These are phyloP conservation scores for Muraenolepis orangiensis DNA, from an alignment of 2,797 vertebrate species.

Conservation along the genomic window DNA sequence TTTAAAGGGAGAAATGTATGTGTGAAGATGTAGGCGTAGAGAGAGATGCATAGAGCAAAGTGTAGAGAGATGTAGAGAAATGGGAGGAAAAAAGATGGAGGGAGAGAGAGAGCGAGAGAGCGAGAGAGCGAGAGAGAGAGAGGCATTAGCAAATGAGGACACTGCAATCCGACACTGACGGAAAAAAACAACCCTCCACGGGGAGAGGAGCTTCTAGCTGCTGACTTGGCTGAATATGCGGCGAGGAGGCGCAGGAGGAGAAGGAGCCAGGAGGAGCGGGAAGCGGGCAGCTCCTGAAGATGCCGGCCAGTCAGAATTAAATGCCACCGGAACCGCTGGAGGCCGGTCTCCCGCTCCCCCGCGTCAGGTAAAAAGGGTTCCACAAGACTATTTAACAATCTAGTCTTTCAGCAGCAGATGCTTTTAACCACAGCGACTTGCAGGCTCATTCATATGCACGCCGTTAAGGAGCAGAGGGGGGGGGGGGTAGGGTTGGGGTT, in stretches of 20 bases:
- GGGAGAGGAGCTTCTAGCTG: background rate
- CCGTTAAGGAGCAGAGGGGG: conserved; percentile 17
- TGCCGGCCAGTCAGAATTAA: background rate
- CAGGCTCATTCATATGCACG: background rate
- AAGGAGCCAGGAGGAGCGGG: too few relatives aligned
- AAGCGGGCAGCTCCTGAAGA: background rate
- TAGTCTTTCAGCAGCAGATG: background rate
- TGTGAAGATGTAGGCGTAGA: too few relatives aligned
- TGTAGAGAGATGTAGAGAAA: background rate
- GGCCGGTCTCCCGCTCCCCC: background rate
- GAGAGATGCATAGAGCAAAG: background rate
- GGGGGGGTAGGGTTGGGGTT: background rate
- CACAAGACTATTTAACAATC: background rate
- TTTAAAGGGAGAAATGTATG: background rate
- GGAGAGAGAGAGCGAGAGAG: background rate
- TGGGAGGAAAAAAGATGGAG: background rate
- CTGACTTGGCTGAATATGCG: background rate
- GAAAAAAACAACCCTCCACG: conserved; percentile 8
- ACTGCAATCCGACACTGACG: conserved; percentile 42
- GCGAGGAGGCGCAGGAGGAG: background rate
- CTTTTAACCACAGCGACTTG: background rate
- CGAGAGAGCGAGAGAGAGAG: background rate
- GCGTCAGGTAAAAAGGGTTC: background rate
- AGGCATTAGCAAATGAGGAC: conserved; percentile 42
- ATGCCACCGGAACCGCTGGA: background rate